Conservation (phyloP, 2,888 invertebrate species). For the Hoplodrina blanda region DNA sequence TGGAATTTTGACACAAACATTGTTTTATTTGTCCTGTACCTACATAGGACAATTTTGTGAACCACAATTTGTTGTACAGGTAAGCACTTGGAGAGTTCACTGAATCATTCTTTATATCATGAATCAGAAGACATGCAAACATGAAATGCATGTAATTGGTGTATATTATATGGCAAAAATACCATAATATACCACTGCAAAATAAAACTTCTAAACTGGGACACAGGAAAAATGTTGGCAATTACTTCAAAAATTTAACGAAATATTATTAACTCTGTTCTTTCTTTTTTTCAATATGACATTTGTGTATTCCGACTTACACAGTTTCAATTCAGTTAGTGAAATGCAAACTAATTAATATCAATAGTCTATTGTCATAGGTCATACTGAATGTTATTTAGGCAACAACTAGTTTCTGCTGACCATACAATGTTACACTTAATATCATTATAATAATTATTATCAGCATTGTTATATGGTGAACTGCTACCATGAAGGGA, state of each 20-base stretch:
- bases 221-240: not conserved
- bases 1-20: not conserved
- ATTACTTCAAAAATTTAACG: no score
- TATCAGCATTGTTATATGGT: not conserved
- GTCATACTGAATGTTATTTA: conserved; percentile 17
- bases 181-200: not conserved
- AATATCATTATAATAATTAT: conserved; percentile 2
- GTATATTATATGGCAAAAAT: conserved; percentile 7
- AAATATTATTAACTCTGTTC: no score
- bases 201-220: not conserved
- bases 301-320: not conserved
- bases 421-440: conserved; percentile 24
- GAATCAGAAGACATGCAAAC: conserved; percentile 19
- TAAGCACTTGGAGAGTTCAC: not conserved
- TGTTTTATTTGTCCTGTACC: not conserved
- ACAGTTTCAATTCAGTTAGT: conserved; percentile 9
- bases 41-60: not conserved
- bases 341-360: conserved; percentile 8
- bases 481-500: not conserved
- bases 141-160: conserved; percentile 4
- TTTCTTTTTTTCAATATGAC: not conserved
- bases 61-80: conserved; percentile 7
- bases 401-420: not conserved
- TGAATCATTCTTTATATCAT: conserved; percentile 19
- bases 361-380: conserved; percentile 32